A percentile compares a stretch with the other conserved stretches of the same genome.
These are phyloP conservation scores for Neomorphus geoffroyi DNA, from an alignment of 2,797 vertebrate genomes.

Conservation along the genomic window DNA sequence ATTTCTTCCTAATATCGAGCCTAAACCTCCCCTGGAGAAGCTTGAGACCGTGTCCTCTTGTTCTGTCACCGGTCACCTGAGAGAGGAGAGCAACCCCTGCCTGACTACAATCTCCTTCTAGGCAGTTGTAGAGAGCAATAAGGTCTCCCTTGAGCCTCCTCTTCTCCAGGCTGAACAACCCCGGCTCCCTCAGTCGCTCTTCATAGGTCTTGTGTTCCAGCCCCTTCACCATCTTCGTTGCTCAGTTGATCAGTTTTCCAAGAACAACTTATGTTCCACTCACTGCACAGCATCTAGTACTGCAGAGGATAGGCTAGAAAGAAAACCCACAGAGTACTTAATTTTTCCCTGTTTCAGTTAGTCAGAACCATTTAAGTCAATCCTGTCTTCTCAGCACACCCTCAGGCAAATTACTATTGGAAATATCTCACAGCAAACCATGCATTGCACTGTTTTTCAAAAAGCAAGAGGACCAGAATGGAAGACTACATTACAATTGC, in stretches of 20 bases:
- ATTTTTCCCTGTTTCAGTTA: background rate
- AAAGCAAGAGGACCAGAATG: background rate
- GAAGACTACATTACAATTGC: background rate
- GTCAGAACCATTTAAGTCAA: background rate
- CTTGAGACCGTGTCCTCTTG: too few species aligned
- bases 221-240: too few species aligned
- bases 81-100: too few species aligned
- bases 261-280: background rate
- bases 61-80: too few species aligned
- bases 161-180: too few species aligned
- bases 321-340: background rate
- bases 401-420: background rate
- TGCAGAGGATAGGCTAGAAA: background rate
- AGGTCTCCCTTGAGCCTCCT: too few species aligned
- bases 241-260: background rate
- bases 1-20: too few species aligned
- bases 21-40: too few species aligned
- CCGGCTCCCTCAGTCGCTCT: too few species aligned
- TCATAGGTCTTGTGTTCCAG: too few species aligned
- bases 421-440: background rate
- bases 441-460: background rate
- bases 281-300: background rate
- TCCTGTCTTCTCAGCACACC: background rate
- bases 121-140: too few species aligned
- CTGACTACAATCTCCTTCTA: too few species aligned